phyloP scores from a whole-genome alignment of 2,888 invertebrate genomes.

The Eupithecia abbreviata region DNA sequence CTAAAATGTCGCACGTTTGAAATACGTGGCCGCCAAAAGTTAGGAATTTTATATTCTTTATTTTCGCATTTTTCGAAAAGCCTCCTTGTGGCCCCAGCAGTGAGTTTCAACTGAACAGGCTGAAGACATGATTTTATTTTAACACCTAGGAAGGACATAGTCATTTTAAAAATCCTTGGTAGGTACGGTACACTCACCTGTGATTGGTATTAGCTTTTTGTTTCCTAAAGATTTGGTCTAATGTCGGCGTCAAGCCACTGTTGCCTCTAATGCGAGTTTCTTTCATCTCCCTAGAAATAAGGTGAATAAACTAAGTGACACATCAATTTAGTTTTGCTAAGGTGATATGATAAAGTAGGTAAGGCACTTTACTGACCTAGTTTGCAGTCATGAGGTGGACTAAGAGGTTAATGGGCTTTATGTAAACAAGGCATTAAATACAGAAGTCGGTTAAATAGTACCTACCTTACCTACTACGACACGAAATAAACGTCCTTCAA shows the following conservation, averaged over 20 bases:
- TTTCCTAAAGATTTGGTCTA: constrained; percentile 53
- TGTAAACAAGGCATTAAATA: neutral
- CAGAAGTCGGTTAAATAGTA: neutral
- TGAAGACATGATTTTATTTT: too few relatives aligned
- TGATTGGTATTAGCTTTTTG: constrained; percentile 57
- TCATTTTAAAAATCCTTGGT: neutral
- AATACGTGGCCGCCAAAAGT: too few relatives aligned
- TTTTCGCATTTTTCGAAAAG: too few relatives aligned
- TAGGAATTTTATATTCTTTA: too few relatives aligned
- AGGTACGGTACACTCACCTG: constrained; percentile 50
- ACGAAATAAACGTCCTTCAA: neutral
- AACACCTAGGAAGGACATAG: too few relatives aligned
- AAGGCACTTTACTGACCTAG: constrained; percentile 2
- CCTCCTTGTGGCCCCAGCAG: too few relatives aligned
- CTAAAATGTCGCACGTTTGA: too few relatives aligned
- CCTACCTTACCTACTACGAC: neutral
- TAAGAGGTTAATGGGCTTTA: neutral
- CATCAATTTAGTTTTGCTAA: constrained; percentile 21
- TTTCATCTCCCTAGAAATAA: constrained; percentile 71
- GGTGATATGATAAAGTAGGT: too few relatives aligned
- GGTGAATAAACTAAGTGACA: constrained; percentile 9
- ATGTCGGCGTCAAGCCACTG: constrained; percentile 53
- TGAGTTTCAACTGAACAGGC: too few relatives aligned
- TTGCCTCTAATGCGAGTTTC: constrained; percentile 70
- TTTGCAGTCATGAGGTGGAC: neutral